Conservation (phyloP, 2,888 invertebrate species). For the Eurois occulta region DNA sequence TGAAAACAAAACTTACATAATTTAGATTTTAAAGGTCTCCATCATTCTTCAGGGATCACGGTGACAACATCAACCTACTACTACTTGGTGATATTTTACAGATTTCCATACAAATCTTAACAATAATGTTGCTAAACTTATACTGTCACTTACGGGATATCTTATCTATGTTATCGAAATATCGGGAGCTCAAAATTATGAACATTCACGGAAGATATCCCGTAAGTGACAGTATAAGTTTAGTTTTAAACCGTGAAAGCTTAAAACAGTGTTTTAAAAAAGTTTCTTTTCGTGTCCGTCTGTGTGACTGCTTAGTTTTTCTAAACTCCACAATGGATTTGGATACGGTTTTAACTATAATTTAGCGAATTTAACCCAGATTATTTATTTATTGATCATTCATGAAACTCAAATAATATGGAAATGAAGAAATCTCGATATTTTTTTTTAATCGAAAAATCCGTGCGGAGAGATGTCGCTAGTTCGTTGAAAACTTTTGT, state of each 20-base stretch:
- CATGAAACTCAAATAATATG: neutral
- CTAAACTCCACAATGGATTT: neutral
- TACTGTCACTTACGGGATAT: too few species aligned
- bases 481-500: constrained; percentile 41
- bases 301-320: neutral
- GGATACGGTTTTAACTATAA: neutral
- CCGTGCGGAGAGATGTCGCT: neutral
- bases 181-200: too few species aligned
- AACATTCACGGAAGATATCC: too few species aligned
- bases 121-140: too few species aligned
- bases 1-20: constrained; percentile 18
- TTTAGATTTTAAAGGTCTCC: neutral
- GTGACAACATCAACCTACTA: neutral
- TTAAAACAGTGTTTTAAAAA: too few species aligned
- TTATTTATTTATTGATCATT: neutral
- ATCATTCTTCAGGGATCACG: constrained; percentile 6
- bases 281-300: neutral
- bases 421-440: neutral
- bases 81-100: neutral
- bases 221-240: too few species aligned
- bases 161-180: too few species aligned
- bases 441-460: neutral
- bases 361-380: neutral
- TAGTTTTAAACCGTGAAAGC: too few species aligned
- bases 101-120: neutral